These are phyloP conservation scores for Apodemia duryi DNA, from an alignment of 2,888 invertebrate species.

Conservation along the genomic window DNA sequence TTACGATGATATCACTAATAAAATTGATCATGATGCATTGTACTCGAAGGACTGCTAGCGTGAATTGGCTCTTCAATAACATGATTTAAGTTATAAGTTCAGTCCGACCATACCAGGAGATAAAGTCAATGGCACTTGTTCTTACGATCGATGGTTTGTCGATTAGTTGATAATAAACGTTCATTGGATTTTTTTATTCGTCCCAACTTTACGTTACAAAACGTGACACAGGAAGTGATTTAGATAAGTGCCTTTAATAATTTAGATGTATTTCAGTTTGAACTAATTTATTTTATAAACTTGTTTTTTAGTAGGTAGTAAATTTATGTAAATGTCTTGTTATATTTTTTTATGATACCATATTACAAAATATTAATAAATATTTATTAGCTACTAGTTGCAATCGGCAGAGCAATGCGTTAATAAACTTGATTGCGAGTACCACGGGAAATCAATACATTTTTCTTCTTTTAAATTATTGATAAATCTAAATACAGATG, in stretches of 20 bases:
- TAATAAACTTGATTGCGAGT: no score
- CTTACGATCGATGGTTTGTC: slow-evolving; percentile 13
- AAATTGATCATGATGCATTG: slow-evolving; percentile 10
- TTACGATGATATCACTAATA: slow-evolving; percentile 8
- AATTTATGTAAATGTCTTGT: no score
- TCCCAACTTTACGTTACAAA: background rate
- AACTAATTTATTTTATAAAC: background rate
- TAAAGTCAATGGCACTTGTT: slow-evolving; percentile 15
- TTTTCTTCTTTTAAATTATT: no score
- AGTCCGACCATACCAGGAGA: slow-evolving; percentile 5
- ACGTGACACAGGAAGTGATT: slow-evolving; percentile 12
- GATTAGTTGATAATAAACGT: slow-evolving; percentile 11
- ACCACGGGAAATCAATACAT: no score
- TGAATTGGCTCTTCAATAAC: slow-evolving; percentile 10
- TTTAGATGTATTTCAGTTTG: slow-evolving; percentile 4
- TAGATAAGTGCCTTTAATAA: slow-evolving; percentile 7
- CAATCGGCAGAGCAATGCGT: no score
- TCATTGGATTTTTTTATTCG: background rate
- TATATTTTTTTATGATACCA: no score
- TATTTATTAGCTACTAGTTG: no score
- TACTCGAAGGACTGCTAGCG: background rate
- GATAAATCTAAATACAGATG: no score
- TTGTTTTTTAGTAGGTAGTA: no score
- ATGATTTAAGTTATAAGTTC: slow-evolving; percentile 12
- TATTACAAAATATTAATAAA: no score